Evolutionary conservation across 2,113 vertebrate species (phyloP).

Genomic region (Nothobranchius kuhntae): DNA sequence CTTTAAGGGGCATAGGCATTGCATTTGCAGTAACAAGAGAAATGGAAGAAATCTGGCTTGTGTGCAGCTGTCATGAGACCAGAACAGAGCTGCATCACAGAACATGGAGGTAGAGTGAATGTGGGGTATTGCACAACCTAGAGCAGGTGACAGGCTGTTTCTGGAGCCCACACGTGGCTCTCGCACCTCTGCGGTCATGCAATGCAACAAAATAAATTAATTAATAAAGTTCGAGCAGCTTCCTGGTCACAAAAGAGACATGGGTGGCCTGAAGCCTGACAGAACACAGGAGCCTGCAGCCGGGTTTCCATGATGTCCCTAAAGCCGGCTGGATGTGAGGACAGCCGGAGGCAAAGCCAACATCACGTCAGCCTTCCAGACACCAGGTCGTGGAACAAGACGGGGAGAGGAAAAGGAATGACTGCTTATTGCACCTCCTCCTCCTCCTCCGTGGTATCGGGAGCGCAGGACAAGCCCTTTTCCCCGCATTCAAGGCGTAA

Average conservation of each 20-base stretch:
- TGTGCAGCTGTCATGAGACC: conserved; percentile 7
- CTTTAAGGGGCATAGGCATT: neutral
- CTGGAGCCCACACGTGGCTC: conserved; percentile 76
- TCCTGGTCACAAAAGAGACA: conserved; percentile 16
- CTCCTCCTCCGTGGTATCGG: conserved; percentile 57
- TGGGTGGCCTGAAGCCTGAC: neutral
- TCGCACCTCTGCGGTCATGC: conserved; percentile 61
- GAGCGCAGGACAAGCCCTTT: conserved; percentile 80
- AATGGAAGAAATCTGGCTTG: conserved; percentile 3
- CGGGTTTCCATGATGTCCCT: conserved; percentile 29
- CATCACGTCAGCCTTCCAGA: conserved; percentile 43
- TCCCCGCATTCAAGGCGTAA: conserved; percentile 81
- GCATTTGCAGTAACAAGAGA: conserved; percentile 12
- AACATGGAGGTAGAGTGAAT: conserved; percentile 40
- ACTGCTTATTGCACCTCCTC: conserved; percentile 68
- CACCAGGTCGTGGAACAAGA: conserved; percentile 40
- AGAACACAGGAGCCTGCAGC: conserved; percentile 30
- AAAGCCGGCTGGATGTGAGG: conserved; percentile 37
- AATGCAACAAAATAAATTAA: conserved; percentile 10
- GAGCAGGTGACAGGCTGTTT: conserved; percentile 54
- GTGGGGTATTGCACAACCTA: conserved; percentile 24
- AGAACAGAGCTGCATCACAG: conserved; percentile 11
- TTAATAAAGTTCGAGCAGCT: conserved; percentile 45
- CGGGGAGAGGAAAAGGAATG: conserved; percentile 47
- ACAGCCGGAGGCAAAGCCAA: conserved; percentile 34